phyloP scores from a whole-genome alignment of 2,797 vertebrate species.

The Champsocephalus esox region DNA sequence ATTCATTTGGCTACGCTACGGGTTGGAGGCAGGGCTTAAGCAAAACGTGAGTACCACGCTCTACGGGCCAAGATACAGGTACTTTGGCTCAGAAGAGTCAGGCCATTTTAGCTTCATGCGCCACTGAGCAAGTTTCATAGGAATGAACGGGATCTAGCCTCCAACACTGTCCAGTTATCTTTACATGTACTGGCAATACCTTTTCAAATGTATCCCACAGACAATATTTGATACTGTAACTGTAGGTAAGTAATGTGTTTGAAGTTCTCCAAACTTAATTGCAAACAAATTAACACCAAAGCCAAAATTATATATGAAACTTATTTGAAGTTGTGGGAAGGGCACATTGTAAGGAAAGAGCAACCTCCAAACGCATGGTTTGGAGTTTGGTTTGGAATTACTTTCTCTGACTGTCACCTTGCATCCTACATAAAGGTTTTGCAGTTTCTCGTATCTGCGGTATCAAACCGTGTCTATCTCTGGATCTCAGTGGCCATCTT shows the following conservation, averaged over 20 bases:
- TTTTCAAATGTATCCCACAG: not conserved
- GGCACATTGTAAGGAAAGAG: not conserved
- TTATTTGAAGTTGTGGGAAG: not conserved
- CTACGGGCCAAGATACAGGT: too few relatives aligned
- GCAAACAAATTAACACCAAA: not conserved
- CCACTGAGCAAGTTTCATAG: too few relatives aligned
- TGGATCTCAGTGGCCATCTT: slow-evolving; percentile 47
- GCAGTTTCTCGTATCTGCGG: slow-evolving; percentile 52
- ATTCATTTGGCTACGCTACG: too few relatives aligned
- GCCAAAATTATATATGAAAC: not conserved
- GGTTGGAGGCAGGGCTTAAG: too few relatives aligned
- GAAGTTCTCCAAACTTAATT: slow-evolving; percentile 2
- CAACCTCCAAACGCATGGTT: not conserved
- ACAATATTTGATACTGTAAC: not conserved
- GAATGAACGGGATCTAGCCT: too few relatives aligned
- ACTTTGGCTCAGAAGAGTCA: too few relatives aligned
- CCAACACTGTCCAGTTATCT: too few relatives aligned
- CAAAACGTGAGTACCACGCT: too few relatives aligned
- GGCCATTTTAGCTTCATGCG: too few relatives aligned
- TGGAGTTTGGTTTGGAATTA: slow-evolving; percentile 20
- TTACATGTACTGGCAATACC: not conserved
- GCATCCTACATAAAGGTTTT: slow-evolving; percentile 42
- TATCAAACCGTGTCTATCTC: slow-evolving; percentile 54
- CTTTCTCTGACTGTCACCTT: slow-evolving; percentile 34
- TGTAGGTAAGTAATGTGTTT: not conserved